phyloP scores from a whole-genome alignment of 1,140 invertebrate species.

The Euura saliciscinereae region DNA sequence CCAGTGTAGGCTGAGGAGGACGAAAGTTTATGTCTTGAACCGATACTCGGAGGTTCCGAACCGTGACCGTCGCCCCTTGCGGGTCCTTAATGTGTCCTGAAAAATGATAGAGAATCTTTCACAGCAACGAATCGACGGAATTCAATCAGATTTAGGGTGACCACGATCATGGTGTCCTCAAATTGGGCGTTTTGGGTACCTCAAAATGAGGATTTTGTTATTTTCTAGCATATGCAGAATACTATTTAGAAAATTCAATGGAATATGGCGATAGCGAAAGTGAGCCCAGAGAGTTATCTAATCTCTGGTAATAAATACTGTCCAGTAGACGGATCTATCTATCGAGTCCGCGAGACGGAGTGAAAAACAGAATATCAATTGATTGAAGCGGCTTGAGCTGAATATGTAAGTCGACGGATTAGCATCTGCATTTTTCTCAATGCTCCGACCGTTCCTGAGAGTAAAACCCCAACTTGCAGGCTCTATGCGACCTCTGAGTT shows the following conservation, averaged over 20 bases:
- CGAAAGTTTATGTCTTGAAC: slow-evolving; percentile 82
- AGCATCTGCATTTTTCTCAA: no score
- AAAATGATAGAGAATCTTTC: slow-evolving; percentile 36
- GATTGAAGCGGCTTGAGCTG: no score
- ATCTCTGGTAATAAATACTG: neutral
- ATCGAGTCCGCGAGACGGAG: neutral
- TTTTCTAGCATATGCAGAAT: neutral
- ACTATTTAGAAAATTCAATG: slow-evolving; percentile 9
- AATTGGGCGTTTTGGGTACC: no score
- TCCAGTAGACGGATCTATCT: slow-evolving; percentile 8
- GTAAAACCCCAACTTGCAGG: no score
- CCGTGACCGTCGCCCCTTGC: slow-evolving; percentile 70
- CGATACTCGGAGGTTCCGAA: slow-evolving; percentile 82
- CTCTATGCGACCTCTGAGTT: no score
- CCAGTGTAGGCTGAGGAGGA: slow-evolving; percentile 81
- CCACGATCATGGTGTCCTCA: no score
- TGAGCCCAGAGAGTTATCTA: neutral
- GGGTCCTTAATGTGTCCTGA: slow-evolving; percentile 84
- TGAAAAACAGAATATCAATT: neutral
- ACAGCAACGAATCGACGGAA: neutral
- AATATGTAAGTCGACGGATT: no score
- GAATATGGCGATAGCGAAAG: slow-evolving; percentile 24
- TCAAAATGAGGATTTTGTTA: no score
- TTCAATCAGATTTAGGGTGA: no score
- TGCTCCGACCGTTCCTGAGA: no score